These are phyloP conservation scores for Drosophila albomicans DNA, from an alignment of 1,140 invertebrate genomes.

Conservation along the genomic window DNA sequence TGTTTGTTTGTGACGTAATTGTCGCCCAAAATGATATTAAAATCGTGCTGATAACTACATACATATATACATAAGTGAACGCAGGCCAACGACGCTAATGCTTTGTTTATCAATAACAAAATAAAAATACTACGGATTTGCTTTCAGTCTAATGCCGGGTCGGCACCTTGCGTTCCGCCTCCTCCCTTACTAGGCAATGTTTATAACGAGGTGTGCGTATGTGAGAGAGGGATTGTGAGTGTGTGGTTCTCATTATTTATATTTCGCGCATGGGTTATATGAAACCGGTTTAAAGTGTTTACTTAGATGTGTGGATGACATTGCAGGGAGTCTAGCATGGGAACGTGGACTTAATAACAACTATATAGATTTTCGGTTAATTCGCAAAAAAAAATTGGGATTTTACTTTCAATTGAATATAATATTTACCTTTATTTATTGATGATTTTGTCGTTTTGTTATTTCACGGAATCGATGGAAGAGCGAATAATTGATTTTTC, in stretches of 20 bases:
- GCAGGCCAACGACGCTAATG: conserved; percentile 3
- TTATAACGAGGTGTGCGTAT: not conserved
- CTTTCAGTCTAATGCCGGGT: conserved; percentile 33
- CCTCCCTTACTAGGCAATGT: conserved; percentile 1
- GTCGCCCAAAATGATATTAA: conserved; percentile 3
- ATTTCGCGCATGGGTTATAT: conserved; percentile 30
- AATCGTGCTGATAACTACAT: conserved; percentile 9
- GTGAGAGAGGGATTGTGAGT: not conserved
- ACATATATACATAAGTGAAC: not conserved
- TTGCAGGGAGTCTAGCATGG: conserved; percentile 22
- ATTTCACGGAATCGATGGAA: not conserved
- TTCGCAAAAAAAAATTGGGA: not conserved
- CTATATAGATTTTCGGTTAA: not conserved
- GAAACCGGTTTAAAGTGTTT: conserved; percentile 50
- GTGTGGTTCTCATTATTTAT: conserved; percentile 43
- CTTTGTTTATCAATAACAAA: conserved; percentile 51
- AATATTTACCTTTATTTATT: conserved; percentile 47
- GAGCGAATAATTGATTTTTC: conserved; percentile 5
- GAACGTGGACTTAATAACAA: conserved; percentile 15
- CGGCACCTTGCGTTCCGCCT: not conserved
- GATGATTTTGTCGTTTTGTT: conserved; percentile 1
- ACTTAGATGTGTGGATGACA: conserved; percentile 27
- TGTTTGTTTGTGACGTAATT: conserved; percentile 21
- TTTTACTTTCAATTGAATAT: conserved; percentile 7
- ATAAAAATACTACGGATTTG: conserved; percentile 30